Percentiles rank a stretch among this genome's conserved stretches.
Evolutionary conservation across 1,140 invertebrate species (phyloP).

Genomic region (Elymnias hypermnestra): DNA sequence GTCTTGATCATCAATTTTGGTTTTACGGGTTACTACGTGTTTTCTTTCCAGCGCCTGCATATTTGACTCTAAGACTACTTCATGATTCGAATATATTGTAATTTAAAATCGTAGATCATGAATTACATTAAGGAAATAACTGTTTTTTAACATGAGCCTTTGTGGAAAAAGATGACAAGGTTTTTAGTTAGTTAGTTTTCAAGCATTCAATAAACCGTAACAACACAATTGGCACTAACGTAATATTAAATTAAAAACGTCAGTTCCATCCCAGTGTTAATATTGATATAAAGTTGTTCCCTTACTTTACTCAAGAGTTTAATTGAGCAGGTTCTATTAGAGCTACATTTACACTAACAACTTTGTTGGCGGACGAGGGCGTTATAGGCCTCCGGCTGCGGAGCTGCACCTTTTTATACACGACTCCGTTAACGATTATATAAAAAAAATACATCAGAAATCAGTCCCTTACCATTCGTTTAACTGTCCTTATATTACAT

Average conservation of each 20-base stretch:
- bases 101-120: too few species aligned
- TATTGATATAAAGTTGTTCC: constrained; percentile 45
- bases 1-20: too few species aligned
- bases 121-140: too few species aligned
- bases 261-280: constrained; percentile 31
- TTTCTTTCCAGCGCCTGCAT: too few species aligned
- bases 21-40: too few species aligned
- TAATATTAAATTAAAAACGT: constrained; percentile 32
- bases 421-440: constrained; percentile 65
- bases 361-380: constrained; percentile 59
- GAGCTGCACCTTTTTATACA: constrained; percentile 39
- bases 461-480: constrained; percentile 61
- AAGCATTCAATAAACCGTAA: too few species aligned
- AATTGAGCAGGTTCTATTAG: constrained; percentile 69
- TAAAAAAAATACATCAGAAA: constrained; percentile 67
- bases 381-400: constrained; percentile 58
- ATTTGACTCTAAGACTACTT: too few species aligned
- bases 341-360: constrained; percentile 67
- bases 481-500: constrained; percentile 68
- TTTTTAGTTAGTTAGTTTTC: too few species aligned
- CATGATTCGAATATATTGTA: too few species aligned
- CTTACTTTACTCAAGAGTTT: constrained; percentile 59
- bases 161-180: too few species aligned
- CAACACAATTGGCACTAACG: not conserved
- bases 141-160: too few species aligned